Evolutionary conservation across 2,113 vertebrate genomes (phyloP), one percentile per base, ranked within the genome.

Genomic region (Irena cyanogastra): DNA sequence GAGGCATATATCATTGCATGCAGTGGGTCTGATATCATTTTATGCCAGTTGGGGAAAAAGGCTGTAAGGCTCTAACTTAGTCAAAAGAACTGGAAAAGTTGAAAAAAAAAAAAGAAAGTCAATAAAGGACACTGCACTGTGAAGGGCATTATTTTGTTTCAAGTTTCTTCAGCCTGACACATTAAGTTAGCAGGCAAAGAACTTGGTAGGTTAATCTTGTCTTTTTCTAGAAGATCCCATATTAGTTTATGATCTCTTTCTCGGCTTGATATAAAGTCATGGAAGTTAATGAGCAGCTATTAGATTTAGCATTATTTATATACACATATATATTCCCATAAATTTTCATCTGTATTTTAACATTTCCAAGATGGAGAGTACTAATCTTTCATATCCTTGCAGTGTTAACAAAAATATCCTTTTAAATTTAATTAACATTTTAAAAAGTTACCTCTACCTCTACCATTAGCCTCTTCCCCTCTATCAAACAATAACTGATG

Each of bases 11-110:
- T 98, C 97, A 98, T 94, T 94, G 94, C 77, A 82, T 96, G 91
- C 95, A 96, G 97, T 98, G 94, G 97, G 93, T 97, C 96, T 96
- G 95, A 97, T 98, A 97, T 97, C 79, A 91, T 97, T 97, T 98
- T 94, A 93, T 94, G 95, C 83, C 42, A 65, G 75, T 83, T 96
- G 95, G 91, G 85, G 95, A 94, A 97, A 95, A 96, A 94, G 91
- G 87, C 93, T 97, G 88, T 95, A 90, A 94, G 91, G 88, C 59
- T 96, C 91, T 95, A 96, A 87, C 77, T 97, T 95, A 96, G 91
- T 95, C 82, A 95, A 95, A 87, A 89, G 84, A 85, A 89, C 70
- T 95, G 24, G 8, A 93, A 90, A 94, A 96, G 77, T 91, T 50
- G 12, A 7, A 11, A 35, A 50, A n/a, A 42, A 37, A 41, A 35